Base-by-base conservation (phyloP, 2,888 invertebrate genomes). In the Teleiodes luculella region DNA sequence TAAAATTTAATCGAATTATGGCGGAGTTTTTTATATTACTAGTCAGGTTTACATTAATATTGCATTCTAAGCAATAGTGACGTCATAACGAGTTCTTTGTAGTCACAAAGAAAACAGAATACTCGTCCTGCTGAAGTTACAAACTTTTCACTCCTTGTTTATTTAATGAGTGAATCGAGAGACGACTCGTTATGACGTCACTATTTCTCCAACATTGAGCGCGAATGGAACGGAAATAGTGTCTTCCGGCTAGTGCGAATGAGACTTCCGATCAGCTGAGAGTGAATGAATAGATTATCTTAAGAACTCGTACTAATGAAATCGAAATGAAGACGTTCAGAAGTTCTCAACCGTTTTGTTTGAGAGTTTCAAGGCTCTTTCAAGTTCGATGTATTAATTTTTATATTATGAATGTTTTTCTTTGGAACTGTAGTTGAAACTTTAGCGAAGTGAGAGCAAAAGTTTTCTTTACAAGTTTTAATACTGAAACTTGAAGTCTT, bases 101-200 rank as follows among this genome's bases (percentile, higher is more conserved):
- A 24, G 24, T 24, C 3, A 24, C 24, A 24, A 24, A 24, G 3
- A 24, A 24, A 24, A 24, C 24, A 24, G n/a, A 43, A 13, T 6
- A 0, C n/a, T 43, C 55, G 55, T 53, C 64, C 60, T 56, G 61
- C 80, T 57, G 54, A 3, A 46, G n/a, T 59, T 61, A 72, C 70
- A 70, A 58, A 70, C 70, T 65, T 62, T 71, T 63, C 62, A 63
- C 70, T 78, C 77, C 81, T 82, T 85, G 85, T 87, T 85, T 88
- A 83, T 85, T 85, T 87, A 88, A 87, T 88, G 86, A 87, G 87
- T 80, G 86, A 82, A 84, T 82, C 79, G 80, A 78, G 77, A 49
- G 49, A 49, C 49, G 49, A 13, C 83, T 85, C 85, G 83, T 83
- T 81, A 83, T 85, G 87, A 87, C 87, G 87, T 86, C 87, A 86